Evolutionary conservation across 1,140 invertebrate species (phyloP), one percentile per base, ranked within the genome.

Genomic region (Samia ricini): DNA sequence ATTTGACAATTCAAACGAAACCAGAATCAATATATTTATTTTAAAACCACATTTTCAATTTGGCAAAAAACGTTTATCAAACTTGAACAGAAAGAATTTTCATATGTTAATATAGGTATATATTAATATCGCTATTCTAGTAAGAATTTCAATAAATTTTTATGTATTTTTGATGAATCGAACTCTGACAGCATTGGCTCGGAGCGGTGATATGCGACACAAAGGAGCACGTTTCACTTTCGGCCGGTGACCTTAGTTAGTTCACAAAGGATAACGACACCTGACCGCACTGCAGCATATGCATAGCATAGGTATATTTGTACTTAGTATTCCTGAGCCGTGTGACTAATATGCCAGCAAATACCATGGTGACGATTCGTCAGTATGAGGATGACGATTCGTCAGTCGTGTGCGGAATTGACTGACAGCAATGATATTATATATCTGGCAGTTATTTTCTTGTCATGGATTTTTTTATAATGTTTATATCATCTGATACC

Each of bases 171-270:
- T 52, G 21, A 52, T 52, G 20, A 15, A 21, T 22, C 20, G 8
- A 52, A 22, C 51, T 12, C 15, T n/a, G 20, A 52, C 20, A 51
- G 10, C 21, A 51, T 21, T 22, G 7, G 51, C 51, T 23, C 12
- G 10, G 8, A 15, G 33, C 12, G 10, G 8, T 42, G 33, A 42
- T 42, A 42, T 15, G 33, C 1, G 7, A 10, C 15, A 56, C 56
- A 63, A 63, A 64, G 55, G 24, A 24, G 33, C 33, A 42, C 15
- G 51, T 79, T 82, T 81, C 77, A 76, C 79, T 82, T 79, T 79
- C 76, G 76, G 74, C 36, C 75, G 72, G 63, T 77, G 74, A 79
- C 79, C 79, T 78, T 66, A 69, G 61, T 78, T 66, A 69, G 61
- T 24, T 64, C 50, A 67, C 59, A 42, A 42, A 76, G 77, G 70